Percentiles rank a stretch among this genome's conserved stretches.
Evolutionary conservation across 2,797 vertebrate genomes (phyloP).

Genomic region (Megalops cyprinoides): DNA sequence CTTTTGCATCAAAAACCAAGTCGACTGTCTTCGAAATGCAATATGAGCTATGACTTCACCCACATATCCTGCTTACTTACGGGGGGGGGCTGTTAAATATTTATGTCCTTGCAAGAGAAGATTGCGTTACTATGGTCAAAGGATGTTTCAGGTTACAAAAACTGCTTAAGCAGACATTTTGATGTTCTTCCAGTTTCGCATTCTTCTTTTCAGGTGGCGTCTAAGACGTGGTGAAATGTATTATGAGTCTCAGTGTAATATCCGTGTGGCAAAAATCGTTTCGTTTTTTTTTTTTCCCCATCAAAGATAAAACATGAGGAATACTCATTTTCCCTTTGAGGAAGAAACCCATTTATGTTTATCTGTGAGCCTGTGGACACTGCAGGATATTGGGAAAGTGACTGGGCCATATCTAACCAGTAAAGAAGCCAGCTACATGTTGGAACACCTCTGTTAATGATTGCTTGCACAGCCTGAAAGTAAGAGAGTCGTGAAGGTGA

Average conservation of each 20-base stretch:
- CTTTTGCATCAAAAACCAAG: background rate
- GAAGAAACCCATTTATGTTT: background rate
- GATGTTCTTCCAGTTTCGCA: background rate
- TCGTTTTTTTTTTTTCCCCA: too few relatives aligned
- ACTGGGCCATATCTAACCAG: background rate
- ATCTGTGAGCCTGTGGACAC: background rate
- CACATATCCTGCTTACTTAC: conserved; percentile 5
- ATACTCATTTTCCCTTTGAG: too few relatives aligned
- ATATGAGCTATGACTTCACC: background rate
- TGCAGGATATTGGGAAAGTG: background rate
- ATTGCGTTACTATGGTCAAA: background rate
- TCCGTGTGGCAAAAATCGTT: background rate
- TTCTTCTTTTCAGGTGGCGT: background rate
- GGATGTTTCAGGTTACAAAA: conserved; percentile 21
- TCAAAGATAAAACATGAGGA: too few relatives aligned
- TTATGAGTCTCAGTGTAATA: background rate
- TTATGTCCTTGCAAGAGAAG: conserved; percentile 16
- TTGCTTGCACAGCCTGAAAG: background rate
- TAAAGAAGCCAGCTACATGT: background rate
- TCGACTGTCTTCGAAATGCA: background rate
- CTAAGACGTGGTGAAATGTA: background rate
- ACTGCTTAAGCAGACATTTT: conserved; percentile 3
- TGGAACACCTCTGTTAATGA: background rate
- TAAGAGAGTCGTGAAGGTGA: background rate
- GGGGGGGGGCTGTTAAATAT: conserved; percentile 27